A percentile compares a stretch with the other conserved stretches of the same genome.
Conservation (phyloP, 2,888 invertebrate genomes). For the Orthosia cruda region DNA sequence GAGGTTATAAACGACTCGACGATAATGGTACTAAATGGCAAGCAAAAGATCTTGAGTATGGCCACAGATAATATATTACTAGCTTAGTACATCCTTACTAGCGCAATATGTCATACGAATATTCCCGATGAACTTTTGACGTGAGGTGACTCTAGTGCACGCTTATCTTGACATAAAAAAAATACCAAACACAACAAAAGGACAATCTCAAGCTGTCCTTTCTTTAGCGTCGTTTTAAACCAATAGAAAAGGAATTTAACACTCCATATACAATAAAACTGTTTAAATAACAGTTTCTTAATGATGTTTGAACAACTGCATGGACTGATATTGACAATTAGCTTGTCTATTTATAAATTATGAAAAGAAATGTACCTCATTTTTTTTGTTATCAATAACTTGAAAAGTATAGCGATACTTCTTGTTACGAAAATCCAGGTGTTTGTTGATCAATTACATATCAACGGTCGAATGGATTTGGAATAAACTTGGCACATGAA, state of each 20-base stretch:
- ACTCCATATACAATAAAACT: not conserved
- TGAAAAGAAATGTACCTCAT: not conserved
- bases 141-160: no score
- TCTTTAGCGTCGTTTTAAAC: not conserved
- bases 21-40: not conserved
- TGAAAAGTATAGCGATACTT: not conserved
- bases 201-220: not conserved
- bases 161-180: no score
- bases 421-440: no score
- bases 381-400: not conserved
- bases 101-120: no score
- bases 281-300: conserved; percentile 12
- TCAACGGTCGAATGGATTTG: no score
- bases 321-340: not conserved
- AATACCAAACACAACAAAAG: not conserved
- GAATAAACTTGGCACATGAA: no score
- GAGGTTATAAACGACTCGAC: not conserved
- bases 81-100: no score
- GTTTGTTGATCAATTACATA: no score
- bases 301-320: conserved; percentile 21
- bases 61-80: no score
- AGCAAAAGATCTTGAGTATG: not conserved
- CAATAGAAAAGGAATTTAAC: not conserved
- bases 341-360: not conserved
- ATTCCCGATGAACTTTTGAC: no score